Evolutionary conservation across 2,888 invertebrate species (phyloP).

Genomic region (Amblyteles armatorius): DNA sequence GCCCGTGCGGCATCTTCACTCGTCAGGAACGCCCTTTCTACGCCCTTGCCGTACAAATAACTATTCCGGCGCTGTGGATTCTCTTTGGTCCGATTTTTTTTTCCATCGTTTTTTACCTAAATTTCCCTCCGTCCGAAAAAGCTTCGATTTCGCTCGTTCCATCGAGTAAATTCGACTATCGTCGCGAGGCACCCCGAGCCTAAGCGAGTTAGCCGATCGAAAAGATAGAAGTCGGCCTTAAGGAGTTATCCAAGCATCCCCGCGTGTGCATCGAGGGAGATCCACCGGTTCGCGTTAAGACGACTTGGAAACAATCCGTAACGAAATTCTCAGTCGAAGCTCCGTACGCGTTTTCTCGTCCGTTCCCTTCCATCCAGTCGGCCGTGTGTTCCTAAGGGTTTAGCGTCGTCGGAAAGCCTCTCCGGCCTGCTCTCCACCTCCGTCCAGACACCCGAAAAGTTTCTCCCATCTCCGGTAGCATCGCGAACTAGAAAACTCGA

Average conservation of each 20-base stretch:
- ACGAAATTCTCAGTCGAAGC: slow-evolving; percentile 33
- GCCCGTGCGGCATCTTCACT: no score
- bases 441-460: slow-evolving; percentile 22
- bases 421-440: background rate
- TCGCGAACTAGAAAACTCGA: slow-evolving; percentile 33
- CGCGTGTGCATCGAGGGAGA: background rate
- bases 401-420: slow-evolving; percentile 4
- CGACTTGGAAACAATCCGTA: slow-evolving; percentile 17
- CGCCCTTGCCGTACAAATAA: no score
- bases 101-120: background rate
- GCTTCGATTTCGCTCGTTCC: background rate
- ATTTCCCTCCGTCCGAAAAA: background rate
- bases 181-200: background rate
- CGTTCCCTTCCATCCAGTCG: background rate
- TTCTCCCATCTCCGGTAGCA: slow-evolving; percentile 28
- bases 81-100: background rate
- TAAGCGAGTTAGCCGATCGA: slow-evolving; percentile 12
- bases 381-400: slow-evolving; percentile 8
- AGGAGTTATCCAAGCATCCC: slow-evolving; percentile 3
- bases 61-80: background rate
- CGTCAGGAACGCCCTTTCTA: no score
- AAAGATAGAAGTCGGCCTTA: background rate
- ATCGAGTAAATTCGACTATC: slow-evolving; percentile 4
- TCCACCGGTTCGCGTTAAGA: slow-evolving; percentile 1
- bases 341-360: background rate